phyloP scores from a whole-genome alignment of 1,140 invertebrate species.

The Phenacoccus solenopsis region DNA sequence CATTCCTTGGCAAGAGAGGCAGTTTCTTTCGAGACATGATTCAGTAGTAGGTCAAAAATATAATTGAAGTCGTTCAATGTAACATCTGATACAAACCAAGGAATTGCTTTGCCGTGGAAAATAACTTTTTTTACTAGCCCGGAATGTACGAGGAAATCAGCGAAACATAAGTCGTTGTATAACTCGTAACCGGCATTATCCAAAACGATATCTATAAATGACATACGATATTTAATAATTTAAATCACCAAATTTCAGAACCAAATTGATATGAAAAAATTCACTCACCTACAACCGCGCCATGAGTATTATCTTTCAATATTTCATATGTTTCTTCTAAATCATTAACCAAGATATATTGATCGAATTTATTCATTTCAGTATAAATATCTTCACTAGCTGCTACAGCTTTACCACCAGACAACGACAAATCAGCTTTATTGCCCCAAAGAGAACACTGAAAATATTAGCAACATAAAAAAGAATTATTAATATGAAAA shows the following conservation, averaged over 20 bases:
- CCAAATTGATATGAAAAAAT: too few species aligned
- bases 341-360: constrained; percentile 57
- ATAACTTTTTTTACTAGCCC: constrained; percentile 54
- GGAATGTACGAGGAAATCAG: constrained; percentile 57
- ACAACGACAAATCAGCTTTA: constrained; percentile 80
- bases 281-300: not conserved
- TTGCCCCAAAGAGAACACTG: constrained; percentile 28
- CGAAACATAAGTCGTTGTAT: constrained; percentile 77
- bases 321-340: constrained; percentile 42
- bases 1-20: constrained; percentile 41
- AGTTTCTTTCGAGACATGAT: constrained; percentile 33
- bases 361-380: constrained; percentile 46
- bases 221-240: too few species aligned
- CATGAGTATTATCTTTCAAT: constrained; percentile 26
- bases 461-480: constrained; percentile 16
- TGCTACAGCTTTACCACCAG: constrained; percentile 47
- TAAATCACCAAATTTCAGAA: too few species aligned
- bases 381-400: constrained; percentile 46
- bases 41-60: constrained; percentile 40
- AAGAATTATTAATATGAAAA: not conserved
- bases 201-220: constrained; percentile 57
- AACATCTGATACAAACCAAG: constrained; percentile 95
- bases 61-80: constrained; percentile 62
- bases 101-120: constrained; percentile 79
- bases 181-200: constrained; percentile 94